Conservation (phyloP, 2,888 invertebrate species). For the Tenthredo scrophulariae region DNA sequence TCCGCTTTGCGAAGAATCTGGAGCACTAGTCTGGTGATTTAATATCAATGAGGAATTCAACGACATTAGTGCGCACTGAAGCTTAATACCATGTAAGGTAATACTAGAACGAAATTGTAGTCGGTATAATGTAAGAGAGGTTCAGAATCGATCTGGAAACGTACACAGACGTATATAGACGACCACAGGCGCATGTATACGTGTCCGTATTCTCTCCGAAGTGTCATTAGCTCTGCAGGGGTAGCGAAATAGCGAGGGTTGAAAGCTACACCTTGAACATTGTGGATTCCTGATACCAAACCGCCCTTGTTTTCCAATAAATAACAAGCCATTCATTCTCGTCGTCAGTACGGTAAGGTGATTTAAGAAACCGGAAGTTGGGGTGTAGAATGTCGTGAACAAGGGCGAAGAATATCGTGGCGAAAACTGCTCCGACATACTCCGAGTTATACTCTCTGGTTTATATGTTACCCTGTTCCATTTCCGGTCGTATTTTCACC, state of each 20-base stretch:
- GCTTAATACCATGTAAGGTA: not conserved
- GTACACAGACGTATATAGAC: not conserved
- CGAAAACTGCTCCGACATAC: not conserved
- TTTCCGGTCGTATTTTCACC: slow-evolving; percentile 74
- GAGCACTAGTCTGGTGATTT: not conserved
- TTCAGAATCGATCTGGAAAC: not conserved
- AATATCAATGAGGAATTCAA: not conserved
- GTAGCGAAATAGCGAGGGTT: slow-evolving; percentile 66
- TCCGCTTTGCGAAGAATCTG: not conserved
- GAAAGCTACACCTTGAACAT: slow-evolving; percentile 63
- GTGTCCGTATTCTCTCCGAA: not conserved
- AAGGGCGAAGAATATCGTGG: slow-evolving; percentile 43
- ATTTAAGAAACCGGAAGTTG: not conserved
- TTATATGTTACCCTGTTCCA: slow-evolving; percentile 69
- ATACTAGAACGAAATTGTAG: not conserved
- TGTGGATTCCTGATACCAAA: slow-evolving; percentile 75
- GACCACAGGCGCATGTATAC: not conserved
- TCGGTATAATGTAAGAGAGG: not conserved
- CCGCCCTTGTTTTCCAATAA: slow-evolving; percentile 78
- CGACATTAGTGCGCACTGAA: not conserved
- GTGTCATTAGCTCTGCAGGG: slow-evolving; percentile 23
- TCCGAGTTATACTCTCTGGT: slow-evolving; percentile 56
- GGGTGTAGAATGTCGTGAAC: slow-evolving; percentile 26
- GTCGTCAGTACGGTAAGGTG: not conserved
- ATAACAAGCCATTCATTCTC: slow-evolving; percentile 68